Conservation (phyloP, 2,113 vertebrate genomes). For the Oreochromis niloticus region DNA sequence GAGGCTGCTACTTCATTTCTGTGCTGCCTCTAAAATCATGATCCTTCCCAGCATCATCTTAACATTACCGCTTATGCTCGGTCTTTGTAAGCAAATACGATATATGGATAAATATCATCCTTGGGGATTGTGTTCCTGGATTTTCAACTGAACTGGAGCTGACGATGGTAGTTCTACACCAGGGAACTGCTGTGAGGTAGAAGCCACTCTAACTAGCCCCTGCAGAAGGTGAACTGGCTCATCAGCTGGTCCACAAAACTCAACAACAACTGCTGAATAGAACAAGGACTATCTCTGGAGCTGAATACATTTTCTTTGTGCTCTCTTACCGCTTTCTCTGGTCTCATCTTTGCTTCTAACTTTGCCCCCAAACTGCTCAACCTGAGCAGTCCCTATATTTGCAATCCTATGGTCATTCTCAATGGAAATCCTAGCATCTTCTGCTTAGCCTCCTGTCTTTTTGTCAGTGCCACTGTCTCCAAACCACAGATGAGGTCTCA, state of each 20-base stretch:
- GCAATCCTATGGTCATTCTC: background rate
- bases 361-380: background rate
- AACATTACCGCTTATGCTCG: accelerated
- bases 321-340: background rate
- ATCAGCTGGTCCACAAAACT: background rate
- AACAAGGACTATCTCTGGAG: accelerated
- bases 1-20: background rate
- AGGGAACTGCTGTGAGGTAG: background rate
- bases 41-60: background rate
- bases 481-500: background rate
- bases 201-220: background rate
- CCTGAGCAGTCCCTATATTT: accelerated
- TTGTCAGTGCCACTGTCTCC: background rate
- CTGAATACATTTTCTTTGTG: background rate
- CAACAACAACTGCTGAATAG: background rate
- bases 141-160: background rate
- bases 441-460: background rate
- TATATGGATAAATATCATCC: background rate
- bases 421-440: background rate
- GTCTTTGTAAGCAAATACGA: background rate
- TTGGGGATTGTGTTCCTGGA: background rate
- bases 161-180: background rate
- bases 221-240: background rate
- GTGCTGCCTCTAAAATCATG: background rate
- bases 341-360: background rate